Evolutionary conservation across 2,888 invertebrate species (phyloP), one percentile per base, ranked within the genome.

Genomic region (Agriopis aurantiaria): DNA sequence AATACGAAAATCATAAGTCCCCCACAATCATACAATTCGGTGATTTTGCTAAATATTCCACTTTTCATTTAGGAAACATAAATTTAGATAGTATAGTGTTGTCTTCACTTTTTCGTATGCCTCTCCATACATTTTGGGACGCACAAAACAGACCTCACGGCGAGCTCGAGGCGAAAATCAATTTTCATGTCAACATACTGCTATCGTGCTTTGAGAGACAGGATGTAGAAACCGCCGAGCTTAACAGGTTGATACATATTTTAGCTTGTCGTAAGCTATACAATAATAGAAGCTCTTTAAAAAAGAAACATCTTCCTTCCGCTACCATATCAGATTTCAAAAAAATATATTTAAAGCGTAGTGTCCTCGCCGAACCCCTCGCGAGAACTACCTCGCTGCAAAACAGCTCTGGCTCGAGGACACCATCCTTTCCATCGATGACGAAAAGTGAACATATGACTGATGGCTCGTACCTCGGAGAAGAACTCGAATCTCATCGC

Each of bases 231-330:
- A 89, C 87, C 8, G 79, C 87, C 10, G 91, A 93, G 75, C 77
- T 94, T 33, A 85, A 84, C 63, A 86, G 93, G 75, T 76, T 93
- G 48, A 75, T 93, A 45, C 87, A 93, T 80, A 87, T 93, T 72
- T 80, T 93, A 63, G 86, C 91, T 55, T 93, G 88, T 73, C 88
- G 91, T 41, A 93, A 93, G 76, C 76, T 94, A 33, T 93, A 85
- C 71, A 90, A 89, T 70, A 91, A 93, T 72, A 87, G 92, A 77
- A 92, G 92, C 78, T 91, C 91, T 1, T 78, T 91, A 40, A 90
- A 88, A 76, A 90, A 88, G 62, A 69, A 68, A 5, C 89, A 89
- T 68, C 68, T 89, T 8, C 76, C 78, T 10, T 63, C 85, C 3
- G 80, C 83, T 4, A 88, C 86, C 14, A 81, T 92, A 73, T 73